Evolutionary conservation across 2,113 vertebrate species (phyloP).

Genomic region (Cygnus buccinator): DNA sequence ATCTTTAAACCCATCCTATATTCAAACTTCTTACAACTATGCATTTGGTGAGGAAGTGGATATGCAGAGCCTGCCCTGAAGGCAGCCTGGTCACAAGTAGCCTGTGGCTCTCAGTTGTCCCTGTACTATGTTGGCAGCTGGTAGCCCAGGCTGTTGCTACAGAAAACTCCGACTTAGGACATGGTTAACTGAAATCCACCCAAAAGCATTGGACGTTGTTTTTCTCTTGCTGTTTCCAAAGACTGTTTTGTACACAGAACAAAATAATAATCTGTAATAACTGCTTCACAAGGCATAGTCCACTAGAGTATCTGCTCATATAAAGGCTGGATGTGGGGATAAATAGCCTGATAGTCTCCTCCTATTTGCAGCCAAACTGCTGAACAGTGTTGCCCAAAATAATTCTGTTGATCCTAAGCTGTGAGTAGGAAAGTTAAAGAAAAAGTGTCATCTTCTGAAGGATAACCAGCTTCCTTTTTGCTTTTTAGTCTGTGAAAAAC

Average conservation of each 20-base stretch:
- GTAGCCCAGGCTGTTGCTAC: not conserved
- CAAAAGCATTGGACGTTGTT: not conserved
- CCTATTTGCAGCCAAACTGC: not conserved
- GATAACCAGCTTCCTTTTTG: not conserved
- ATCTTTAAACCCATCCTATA: not conserved
- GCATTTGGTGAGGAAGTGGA: not conserved
- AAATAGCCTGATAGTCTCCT: not conserved
- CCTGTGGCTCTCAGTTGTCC: not conserved
- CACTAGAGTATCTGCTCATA: not conserved
- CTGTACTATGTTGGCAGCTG: not conserved
- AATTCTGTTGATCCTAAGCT: not conserved
- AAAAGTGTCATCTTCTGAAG: not conserved
- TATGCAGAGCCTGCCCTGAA: not conserved
- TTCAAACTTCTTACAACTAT: not conserved
- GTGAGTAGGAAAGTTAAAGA: not conserved
- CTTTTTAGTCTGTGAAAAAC: not conserved
- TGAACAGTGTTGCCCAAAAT: not conserved
- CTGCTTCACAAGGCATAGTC: not conserved
- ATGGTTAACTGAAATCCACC: not conserved
- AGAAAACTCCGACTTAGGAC: constrained; percentile 1
- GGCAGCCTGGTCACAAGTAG: not conserved
- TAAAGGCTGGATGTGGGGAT: not conserved
- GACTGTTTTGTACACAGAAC: not conserved
- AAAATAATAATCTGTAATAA: not conserved
- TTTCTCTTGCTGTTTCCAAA: constrained; percentile 18